phyloP scores from a whole-genome alignment of 2,888 invertebrate genomes.

The Sphecodes monilicornis region DNA sequence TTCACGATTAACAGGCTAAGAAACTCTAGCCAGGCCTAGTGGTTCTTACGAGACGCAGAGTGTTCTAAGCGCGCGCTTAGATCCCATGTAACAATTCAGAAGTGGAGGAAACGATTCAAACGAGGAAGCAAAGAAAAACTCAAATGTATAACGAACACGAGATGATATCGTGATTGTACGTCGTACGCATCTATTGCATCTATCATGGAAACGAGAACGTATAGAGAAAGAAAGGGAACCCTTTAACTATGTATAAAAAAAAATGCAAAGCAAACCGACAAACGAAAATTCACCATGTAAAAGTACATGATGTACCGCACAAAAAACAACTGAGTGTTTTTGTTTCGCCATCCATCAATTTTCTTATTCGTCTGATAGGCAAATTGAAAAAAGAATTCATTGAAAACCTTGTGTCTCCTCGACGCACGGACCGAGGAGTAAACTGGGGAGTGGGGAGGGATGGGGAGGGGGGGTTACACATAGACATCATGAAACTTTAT shows the following conservation, averaged over 20 bases:
- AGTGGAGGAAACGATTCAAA: neutral
- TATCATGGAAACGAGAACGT: conserved; percentile 35
- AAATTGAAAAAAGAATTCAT: conserved; percentile 41
- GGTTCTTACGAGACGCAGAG: conserved; percentile 60
- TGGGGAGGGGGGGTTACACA: conserved; percentile 23
- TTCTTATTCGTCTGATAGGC: conserved; percentile 55
- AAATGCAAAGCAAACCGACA: neutral
- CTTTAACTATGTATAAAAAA: conserved; percentile 55
- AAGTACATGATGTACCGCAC: conserved; percentile 73
- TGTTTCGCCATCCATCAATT: conserved; percentile 68
- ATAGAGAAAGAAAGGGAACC: conserved; percentile 17
- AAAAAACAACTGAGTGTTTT: conserved; percentile 68
- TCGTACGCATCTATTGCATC: conserved; percentile 45
- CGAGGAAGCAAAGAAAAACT: neutral
- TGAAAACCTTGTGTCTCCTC: conserved; percentile 30
- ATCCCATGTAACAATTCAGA: conserved; percentile 48
- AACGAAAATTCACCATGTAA: conserved; percentile 54
- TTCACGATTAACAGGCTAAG: conserved; percentile 62
- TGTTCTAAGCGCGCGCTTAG: conserved; percentile 66
- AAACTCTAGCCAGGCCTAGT: conserved; percentile 70
- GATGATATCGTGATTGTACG: conserved; percentile 45
- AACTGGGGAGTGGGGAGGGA: neutral
- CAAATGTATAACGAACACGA: neutral
- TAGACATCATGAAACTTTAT: conserved; percentile 66
- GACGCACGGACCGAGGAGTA: neutral